Evolutionary conservation across 2,113 vertebrate species (phyloP).

Genomic region (Chloroceryle aenea): DNA sequence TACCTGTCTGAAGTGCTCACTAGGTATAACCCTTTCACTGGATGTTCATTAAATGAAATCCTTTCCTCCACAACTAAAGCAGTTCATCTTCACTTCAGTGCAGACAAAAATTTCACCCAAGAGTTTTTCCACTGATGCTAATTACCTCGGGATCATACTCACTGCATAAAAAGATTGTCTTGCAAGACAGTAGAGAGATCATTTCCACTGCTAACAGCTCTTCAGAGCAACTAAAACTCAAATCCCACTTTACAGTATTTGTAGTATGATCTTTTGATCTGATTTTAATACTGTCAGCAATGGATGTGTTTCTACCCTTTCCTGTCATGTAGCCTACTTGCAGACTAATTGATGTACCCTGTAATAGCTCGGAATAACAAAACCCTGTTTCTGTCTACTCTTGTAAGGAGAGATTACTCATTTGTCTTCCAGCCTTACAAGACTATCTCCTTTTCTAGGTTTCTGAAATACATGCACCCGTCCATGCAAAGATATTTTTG

Average conservation of each 20-base stretch:
- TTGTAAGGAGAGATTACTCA: neutral
- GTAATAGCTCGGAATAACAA: neutral
- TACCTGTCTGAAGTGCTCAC: neutral
- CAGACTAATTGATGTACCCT: neutral
- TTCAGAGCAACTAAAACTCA: constrained; percentile 19
- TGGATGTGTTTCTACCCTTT: neutral
- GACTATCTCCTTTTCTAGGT: neutral
- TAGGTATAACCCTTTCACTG: neutral
- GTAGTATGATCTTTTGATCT: constrained; percentile 28
- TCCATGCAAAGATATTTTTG: neutral
- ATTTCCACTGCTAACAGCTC: constrained; percentile 11
- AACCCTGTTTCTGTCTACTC: neutral
- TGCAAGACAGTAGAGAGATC: neutral
- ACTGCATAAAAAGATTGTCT: neutral
- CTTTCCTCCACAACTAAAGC: neutral
- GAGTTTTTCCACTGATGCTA: neutral
- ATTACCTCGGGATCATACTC: neutral
- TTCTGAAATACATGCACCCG: neutral
- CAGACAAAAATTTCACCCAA: neutral
- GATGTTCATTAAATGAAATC: neutral
- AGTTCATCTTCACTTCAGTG: neutral
- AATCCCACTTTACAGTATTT: neutral
- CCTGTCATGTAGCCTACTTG: neutral
- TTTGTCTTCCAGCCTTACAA: neutral
- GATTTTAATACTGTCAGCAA: constrained; percentile 6